Evolutionary conservation across 2,888 invertebrate species (phyloP), one percentile per base, ranked within the genome.

Genomic region (Terebella lapidaria): DNA sequence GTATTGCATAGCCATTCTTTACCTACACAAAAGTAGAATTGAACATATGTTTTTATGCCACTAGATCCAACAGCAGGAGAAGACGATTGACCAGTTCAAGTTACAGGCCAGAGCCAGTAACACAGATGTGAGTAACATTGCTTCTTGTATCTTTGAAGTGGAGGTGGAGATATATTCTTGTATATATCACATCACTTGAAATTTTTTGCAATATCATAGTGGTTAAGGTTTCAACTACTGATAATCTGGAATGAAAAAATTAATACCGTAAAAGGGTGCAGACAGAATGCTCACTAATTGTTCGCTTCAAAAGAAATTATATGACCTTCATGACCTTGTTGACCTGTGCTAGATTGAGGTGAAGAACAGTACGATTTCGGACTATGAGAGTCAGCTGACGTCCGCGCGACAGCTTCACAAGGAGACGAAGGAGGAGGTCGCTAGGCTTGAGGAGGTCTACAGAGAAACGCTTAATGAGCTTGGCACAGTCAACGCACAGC

Each of bases 381-480:
- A 35, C n/a, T 35, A 35, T 35, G 42, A 35, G n/a, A n/a, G 10
- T 35, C 42, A 35, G 42, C 42, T 35, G 42, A 35, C 10, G 42
- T 35, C 42, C 10, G 42, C 42, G 10, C 10, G 42, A 35, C 15
- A 49, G 5, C 15, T 49, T 15, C 10, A 22, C 22, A 24, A 15
- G n/a, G 49, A 49, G 24, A 49, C 10, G 58, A 62, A 73, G 49
- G 74, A 75, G 28, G 76, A 76, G 57, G 72, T 76, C 54, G 67
- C 65, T 28, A 59, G 71, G 10, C 70, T 76, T 15, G 75, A 77
- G 64, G 77, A 77, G 61, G 70, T 70, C 57, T 64, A 74, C 4
- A 63, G 74, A 15, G 71, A 71, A 42, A 56, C 74, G 30, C 73
- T 68, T 56, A 67, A 72, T n/a, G 74, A 77, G 56, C 67, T 76